Conservation (phyloP, 2,113 vertebrate genomes). For the Myodes glareolus region DNA sequence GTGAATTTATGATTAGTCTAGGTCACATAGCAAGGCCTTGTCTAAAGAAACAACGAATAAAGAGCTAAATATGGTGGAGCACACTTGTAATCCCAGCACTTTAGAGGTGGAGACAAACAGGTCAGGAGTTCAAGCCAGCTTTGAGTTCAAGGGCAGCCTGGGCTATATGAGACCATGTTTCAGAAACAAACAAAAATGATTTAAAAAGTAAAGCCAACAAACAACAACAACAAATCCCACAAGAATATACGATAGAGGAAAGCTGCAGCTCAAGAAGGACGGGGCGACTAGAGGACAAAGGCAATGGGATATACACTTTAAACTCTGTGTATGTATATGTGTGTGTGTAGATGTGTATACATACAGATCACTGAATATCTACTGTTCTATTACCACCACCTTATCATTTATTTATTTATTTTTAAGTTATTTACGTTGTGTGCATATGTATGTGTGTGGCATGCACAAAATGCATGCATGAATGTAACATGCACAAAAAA, state of each 20-base stretch:
- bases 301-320: fast-evolving
- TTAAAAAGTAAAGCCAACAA: background rate
- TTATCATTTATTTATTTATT: background rate
- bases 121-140: background rate
- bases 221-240: background rate
- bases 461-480: no score
- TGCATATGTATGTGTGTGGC: background rate
- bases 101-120: background rate
- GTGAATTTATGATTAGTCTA: background rate
- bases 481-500: background rate
- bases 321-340: background rate
- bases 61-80: background rate
- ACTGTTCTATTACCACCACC: background rate
- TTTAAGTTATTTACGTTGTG: background rate
- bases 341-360: no score
- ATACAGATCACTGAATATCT: no score
- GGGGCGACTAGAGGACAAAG: background rate
- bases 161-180: background rate
- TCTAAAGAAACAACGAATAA: background rate
- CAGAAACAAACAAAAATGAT: background rate
- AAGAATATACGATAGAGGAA: background rate
- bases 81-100: background rate
- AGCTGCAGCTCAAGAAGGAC: background rate
- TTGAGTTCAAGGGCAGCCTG: background rate
- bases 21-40: background rate